Evolutionary conservation across 1,140 invertebrate genomes (phyloP).

Genomic region (Drosophila novamexicana): DNA sequence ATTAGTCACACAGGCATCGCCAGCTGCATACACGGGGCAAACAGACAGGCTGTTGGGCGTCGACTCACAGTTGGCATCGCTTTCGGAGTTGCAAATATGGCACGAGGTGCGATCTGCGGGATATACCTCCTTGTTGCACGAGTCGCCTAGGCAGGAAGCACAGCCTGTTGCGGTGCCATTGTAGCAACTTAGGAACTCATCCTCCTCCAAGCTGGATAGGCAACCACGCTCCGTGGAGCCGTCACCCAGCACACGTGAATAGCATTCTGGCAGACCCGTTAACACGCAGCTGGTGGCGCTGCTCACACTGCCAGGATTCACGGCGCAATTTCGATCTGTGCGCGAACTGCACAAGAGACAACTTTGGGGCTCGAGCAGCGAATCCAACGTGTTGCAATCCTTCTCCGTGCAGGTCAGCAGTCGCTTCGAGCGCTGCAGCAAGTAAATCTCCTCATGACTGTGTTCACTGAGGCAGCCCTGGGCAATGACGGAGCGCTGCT

Average conservation of each 20-base stretch:
- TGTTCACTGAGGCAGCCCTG: conserved; percentile 63
- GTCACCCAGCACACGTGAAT: conserved; percentile 59
- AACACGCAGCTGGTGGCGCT: conserved; percentile 40
- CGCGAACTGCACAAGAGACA: conserved; percentile 72
- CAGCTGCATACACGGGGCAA: conserved; percentile 55
- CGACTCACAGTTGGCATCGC: conserved; percentile 50
- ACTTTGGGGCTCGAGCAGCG: conserved; percentile 44
- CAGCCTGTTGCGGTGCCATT: conserved; percentile 65
- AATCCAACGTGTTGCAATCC: conserved; percentile 66
- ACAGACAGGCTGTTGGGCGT: conserved; percentile 55
- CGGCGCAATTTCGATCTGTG: conserved; percentile 67
- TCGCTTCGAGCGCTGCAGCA: conserved; percentile 53
- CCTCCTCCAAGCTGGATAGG: conserved; percentile 67
- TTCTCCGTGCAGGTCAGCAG: conserved; percentile 54
- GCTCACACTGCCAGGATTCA: conserved; percentile 43
- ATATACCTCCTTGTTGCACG: conserved; percentile 63
- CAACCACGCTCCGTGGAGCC: conserved; percentile 77
- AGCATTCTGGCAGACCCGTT: conserved; percentile 68
- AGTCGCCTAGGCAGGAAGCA: conserved; percentile 51
- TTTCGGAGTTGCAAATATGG: conserved; percentile 70
- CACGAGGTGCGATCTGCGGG: conserved; percentile 59
- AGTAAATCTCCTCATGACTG: conserved; percentile 59
- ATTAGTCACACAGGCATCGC: conserved; percentile 69
- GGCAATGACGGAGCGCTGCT: conserved; percentile 41
- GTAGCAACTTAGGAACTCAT: conserved; percentile 72